These are phyloP conservation scores for Ambastaia sidthimunki DNA, from an alignment of 2,797 vertebrate genomes.

Conservation along the genomic window DNA sequence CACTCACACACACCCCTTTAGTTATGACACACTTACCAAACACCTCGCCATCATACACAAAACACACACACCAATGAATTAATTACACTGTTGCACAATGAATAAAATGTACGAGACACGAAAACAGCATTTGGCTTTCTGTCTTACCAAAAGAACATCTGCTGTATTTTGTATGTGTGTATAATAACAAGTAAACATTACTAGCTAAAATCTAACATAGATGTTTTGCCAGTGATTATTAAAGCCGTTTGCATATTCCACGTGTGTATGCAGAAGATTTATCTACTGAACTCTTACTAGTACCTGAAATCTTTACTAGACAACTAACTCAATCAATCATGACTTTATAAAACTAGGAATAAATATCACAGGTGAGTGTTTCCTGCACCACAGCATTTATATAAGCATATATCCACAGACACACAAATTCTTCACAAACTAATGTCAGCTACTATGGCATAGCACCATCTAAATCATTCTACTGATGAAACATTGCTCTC, in stretches of 20 bases:
- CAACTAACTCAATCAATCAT: too few relatives aligned
- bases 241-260: too few relatives aligned
- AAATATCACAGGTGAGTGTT: background rate
- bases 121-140: constrained; percentile 3
- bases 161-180: background rate
- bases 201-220: background rate
- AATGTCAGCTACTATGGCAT: constrained; percentile 12
- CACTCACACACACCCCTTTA: constrained; percentile 43
- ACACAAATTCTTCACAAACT: background rate
- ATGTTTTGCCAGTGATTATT: too few relatives aligned
- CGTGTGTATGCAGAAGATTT: too few relatives aligned
- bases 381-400: background rate
- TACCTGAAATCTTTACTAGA: too few relatives aligned
- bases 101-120: constrained; percentile 11
- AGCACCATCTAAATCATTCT: background rate
- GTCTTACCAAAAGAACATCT: constrained; percentile 12
- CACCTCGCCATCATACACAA: constrained; percentile 43
- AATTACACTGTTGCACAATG: constrained; percentile 29
- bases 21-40: constrained; percentile 44
- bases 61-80: constrained; percentile 60
- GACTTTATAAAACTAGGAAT: background rate
- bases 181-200: background rate
- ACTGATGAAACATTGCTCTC: constrained; percentile 15
- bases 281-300: too few relatives aligned
- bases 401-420: background rate